Evolutionary conservation across 1,140 invertebrate genomes (phyloP).

Genomic region (Sminthurides bifidus): DNA sequence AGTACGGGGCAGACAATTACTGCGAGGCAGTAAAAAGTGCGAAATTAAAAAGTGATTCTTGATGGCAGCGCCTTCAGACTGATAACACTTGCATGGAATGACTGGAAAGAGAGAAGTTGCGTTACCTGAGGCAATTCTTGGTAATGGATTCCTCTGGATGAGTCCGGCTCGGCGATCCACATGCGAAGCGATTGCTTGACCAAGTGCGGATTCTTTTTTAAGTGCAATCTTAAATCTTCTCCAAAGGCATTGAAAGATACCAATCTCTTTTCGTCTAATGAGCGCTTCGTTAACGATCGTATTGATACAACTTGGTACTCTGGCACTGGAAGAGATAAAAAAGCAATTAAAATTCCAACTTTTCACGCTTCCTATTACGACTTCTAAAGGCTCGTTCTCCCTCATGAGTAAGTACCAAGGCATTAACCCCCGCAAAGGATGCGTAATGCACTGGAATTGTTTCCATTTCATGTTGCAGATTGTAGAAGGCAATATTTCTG

Average conservation of each 20-base stretch:
- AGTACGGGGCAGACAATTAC: no score
- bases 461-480: background rate
- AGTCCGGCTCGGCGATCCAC: constrained; percentile 57
- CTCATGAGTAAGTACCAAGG: no score
- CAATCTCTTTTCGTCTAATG: constrained; percentile 45
- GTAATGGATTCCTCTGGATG: constrained; percentile 58
- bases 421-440: no score
- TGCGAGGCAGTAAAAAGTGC: no score
- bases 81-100: no score
- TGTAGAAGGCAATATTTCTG: background rate
- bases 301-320: constrained; percentile 51
- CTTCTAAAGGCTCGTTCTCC: no score
- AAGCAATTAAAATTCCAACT: background rate
- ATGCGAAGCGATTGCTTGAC: constrained; percentile 60
- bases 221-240: constrained; percentile 45
- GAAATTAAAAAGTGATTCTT: no score
- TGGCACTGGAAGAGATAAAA: constrained; percentile 42
- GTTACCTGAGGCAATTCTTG: constrained; percentile 57
- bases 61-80: no score
- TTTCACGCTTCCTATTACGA: background rate
- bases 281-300: constrained; percentile 38
- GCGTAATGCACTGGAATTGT: no score
- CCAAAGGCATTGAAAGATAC: constrained; percentile 65
- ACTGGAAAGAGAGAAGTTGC: no score
- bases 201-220: constrained; percentile 58